These are phyloP conservation scores for Caradrina kadenii DNA, from an alignment of 2,888 invertebrate genomes.

Conservation along the genomic window DNA sequence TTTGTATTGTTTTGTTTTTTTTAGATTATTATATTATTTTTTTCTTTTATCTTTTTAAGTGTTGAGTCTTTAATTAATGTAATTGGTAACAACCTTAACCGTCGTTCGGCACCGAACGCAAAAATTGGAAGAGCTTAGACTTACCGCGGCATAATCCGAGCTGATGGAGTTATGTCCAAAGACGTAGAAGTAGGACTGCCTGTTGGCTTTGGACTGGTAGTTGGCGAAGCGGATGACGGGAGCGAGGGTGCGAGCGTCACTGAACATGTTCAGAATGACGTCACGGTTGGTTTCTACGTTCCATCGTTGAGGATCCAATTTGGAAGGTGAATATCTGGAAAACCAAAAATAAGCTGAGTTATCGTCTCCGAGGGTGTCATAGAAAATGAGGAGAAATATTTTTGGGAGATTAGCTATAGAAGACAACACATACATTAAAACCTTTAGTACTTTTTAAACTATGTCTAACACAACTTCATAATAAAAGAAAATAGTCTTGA, in stretches of 20 bases:
- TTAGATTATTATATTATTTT: too few species aligned
- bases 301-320: constrained; percentile 90
- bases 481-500: too few species aligned
- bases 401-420: too few species aligned
- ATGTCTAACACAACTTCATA: too few species aligned
- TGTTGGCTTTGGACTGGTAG: constrained; percentile 94
- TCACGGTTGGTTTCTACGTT: constrained; percentile 92
- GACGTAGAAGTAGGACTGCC: constrained; percentile 96
- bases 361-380: not conserved
- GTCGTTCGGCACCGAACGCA: too few species aligned
- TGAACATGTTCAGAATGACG: constrained; percentile 95
- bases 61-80: too few species aligned
- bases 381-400: too few species aligned
- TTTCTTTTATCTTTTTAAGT: too few species aligned
- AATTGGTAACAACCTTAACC: too few species aligned
- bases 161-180: constrained; percentile 96
- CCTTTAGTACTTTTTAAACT: too few species aligned
- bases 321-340: constrained; percentile 90
- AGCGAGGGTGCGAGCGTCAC: constrained; percentile 96
- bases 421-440: too few species aligned
- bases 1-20: too few species aligned
- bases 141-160: constrained; percentile 94
- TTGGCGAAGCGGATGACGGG: constrained; percentile 94
- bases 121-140: constrained; percentile 75
- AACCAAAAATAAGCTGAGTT: not conserved